These are phyloP conservation scores for Tyrannus savana DNA, from an alignment of 2,113 vertebrate genomes.

Conservation along the genomic window DNA sequence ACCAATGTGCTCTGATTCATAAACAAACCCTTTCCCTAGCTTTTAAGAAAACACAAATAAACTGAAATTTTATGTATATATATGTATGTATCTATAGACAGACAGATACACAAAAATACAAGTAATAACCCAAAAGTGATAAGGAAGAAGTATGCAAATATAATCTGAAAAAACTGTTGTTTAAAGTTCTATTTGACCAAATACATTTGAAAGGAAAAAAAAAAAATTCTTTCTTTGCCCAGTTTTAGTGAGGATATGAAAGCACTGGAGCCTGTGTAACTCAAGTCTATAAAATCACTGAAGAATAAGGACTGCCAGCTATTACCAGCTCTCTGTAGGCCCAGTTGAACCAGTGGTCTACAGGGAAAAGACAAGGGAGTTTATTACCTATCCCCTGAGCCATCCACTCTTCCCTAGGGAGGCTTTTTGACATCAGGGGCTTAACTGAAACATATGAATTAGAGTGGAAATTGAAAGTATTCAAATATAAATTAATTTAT, in stretches of 20 bases:
- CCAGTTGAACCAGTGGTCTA: neutral
- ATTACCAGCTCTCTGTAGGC: neutral
- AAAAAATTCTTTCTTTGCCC: neutral
- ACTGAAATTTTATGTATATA: neutral
- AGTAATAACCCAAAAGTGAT: rapidly evolving
- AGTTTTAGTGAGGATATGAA: neutral
- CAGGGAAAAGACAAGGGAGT: neutral
- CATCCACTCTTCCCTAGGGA: conserved; percentile 15
- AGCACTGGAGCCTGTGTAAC: neutral
- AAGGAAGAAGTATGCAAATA: neutral
- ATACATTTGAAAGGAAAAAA: neutral
- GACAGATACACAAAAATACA: no score
- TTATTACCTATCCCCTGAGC: conserved; percentile 45
- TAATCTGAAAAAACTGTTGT: neutral
- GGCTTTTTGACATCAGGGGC: conserved; percentile 22
- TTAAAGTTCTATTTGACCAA: neutral
- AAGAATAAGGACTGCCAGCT: conserved; percentile 8
- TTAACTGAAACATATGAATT: conserved; percentile 67
- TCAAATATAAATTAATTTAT: conserved; percentile 75
- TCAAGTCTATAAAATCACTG: neutral
- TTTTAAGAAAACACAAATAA: neutral
- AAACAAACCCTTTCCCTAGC: neutral
- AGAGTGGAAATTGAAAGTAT: conserved; percentile 69
- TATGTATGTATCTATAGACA: no score
- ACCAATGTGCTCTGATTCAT: neutral